Conservation (phyloP, 1,140 invertebrate genomes). For the Proales similis region DNA sequence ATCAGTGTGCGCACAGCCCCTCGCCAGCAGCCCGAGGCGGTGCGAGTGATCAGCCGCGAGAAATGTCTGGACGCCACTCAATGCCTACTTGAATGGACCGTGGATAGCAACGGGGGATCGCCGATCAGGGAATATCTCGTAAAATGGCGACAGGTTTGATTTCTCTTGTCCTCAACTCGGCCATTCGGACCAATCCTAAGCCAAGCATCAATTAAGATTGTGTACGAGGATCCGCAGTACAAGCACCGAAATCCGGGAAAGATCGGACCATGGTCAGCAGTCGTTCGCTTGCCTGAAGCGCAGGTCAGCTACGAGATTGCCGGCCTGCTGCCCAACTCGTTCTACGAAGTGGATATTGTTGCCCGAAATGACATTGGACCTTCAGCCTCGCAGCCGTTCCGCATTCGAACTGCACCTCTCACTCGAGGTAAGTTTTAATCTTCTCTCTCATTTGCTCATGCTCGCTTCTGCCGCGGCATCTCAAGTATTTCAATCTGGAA, state of each 20-base stretch:
- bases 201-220: background rate
- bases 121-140: constrained; percentile 10
- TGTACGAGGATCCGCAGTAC: constrained; percentile 16
- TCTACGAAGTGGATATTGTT: constrained; percentile 23
- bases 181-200: background rate
- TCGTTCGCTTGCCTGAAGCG: background rate
- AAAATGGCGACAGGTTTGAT: constrained; percentile 24
- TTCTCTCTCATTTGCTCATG: too few species aligned
- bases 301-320: constrained; percentile 14
- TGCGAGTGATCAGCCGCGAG: constrained; percentile 10
- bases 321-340: constrained; percentile 10
- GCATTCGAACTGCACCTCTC: constrained; percentile 14
- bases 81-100: constrained; percentile 22
- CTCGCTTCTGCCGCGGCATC: too few species aligned
- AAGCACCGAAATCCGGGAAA: constrained; percentile 4
- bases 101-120: constrained; percentile 15
- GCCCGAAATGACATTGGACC: constrained; percentile 29
- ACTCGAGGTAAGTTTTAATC: too few species aligned
- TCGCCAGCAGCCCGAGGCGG: constrained; percentile 1
- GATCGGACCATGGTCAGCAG: constrained; percentile 10
- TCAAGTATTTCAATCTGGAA: too few species aligned
- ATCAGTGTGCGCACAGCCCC: constrained; percentile 1
- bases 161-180: too few species aligned
- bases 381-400: constrained; percentile 21
- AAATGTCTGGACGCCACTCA: constrained; percentile 5